Evolutionary conservation across 2,888 invertebrate species (phyloP).

Genomic region (Torymus auratus): DNA sequence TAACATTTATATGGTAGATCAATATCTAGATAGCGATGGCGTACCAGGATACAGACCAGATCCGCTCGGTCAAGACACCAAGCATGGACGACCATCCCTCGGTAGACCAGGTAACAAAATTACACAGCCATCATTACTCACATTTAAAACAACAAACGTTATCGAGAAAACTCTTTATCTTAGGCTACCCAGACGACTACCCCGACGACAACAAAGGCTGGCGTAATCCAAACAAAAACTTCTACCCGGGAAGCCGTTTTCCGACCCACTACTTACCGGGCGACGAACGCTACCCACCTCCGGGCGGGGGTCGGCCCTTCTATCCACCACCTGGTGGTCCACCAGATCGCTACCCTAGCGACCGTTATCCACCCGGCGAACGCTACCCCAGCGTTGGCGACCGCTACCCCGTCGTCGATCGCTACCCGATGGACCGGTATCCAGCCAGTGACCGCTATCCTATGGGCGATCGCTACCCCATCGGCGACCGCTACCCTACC

Average conservation of each 20-base stretch:
- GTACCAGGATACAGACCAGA: constrained; percentile 75
- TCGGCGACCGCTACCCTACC: constrained; percentile 78
- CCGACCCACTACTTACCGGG: constrained; percentile 65
- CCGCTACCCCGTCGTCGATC: constrained; percentile 73
- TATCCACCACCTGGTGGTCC: constrained; percentile 58
- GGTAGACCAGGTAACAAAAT: constrained; percentile 72
- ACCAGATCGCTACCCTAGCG: constrained; percentile 64
- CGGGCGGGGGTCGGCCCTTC: constrained; percentile 55
- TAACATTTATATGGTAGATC: constrained; percentile 66
- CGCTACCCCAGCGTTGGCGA: constrained; percentile 68
- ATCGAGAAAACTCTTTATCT: background rate
- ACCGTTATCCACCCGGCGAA: constrained; percentile 67
- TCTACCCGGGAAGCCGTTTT: constrained; percentile 62
- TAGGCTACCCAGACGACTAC: constrained; percentile 70
- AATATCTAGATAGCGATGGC: constrained; percentile 74
- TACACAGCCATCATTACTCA: background rate
- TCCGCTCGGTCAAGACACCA: constrained; percentile 77
- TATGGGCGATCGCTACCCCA: constrained; percentile 71
- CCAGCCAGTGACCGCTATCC: constrained; percentile 71
- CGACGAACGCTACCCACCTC: constrained; percentile 62
- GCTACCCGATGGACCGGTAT: constrained; percentile 72
- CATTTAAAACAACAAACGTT: background rate
- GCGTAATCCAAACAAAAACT: constrained; percentile 63
- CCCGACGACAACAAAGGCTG: constrained; percentile 63
- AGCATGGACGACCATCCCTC: constrained; percentile 76